Base-by-base conservation (phyloP, 2,113 vertebrate genomes). In the Eublepharis macularius region DNA sequence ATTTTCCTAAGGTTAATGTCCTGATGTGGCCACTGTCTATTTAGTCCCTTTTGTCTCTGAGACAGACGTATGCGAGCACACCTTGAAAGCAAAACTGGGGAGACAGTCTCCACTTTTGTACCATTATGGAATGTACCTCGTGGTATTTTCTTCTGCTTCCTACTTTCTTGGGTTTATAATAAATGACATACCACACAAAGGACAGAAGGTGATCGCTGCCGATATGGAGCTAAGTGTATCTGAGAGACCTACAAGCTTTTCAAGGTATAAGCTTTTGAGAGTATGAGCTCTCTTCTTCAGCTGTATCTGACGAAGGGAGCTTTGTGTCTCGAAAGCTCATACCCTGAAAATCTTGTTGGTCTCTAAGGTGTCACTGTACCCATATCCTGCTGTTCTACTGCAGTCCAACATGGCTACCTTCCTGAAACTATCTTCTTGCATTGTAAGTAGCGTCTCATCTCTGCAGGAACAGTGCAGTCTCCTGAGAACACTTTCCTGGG, bases 1-100 rank as follows among this genome's bases (percentile, higher is more conserved):
- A 13, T 87, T 82, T 85, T 93, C 74, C 29, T 88, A 82, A 54
- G 85, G 87, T 88, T 85, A 89, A 92, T 80, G 76, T 76, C 81
- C 88, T 80, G 84, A 92, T 91, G 80, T 66, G 75, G 10, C 70
- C 74, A 14, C 51, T 36, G 41, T 84, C 79, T 94, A 90, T 65
- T 47, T 82, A 81, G 76, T 65, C 54, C 84, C n/a, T 90, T 85
- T 89, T 82, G 43, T 43, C 47, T 29, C 76, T 90, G 24, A 73
- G 1, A 16, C 54, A 70, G 4, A 65, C 32, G 68, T 19, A 81
- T 8, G 32, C 63, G 10, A 11, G 41, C 26, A 19, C 1, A 80
- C 60, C 57, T 70, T 72, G 49, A 73, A 74, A 90, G 80, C 79
- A 72, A 41, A 84, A 88, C 81, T 83, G 70, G 72, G 65, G 81